Percentiles rank a stretch among this genome's conserved stretches.
Evolutionary conservation across 2,888 invertebrate genomes (phyloP).

Genomic region (Melangyna quadrimaculata): DNA sequence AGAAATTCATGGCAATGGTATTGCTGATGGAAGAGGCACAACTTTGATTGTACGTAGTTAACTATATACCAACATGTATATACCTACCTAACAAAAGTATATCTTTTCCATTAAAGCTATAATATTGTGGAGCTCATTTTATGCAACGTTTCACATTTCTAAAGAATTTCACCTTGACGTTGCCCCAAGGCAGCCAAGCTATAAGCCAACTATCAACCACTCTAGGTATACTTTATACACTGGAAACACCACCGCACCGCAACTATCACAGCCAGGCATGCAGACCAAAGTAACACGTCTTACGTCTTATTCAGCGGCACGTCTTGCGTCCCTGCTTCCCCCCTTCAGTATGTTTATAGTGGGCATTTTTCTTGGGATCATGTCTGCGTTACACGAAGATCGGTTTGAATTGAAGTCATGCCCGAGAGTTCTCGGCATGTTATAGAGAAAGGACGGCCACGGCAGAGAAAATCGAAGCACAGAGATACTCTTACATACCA

Average conservation of each 20-base stretch:
- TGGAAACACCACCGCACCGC: slow-evolving; percentile 33
- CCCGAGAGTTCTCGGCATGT: slow-evolving; percentile 13
- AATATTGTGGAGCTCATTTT: slow-evolving; percentile 59
- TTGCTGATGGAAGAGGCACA: slow-evolving; percentile 19
- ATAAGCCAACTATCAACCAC: slow-evolving; percentile 36
- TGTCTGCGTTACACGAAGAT: slow-evolving; percentile 60
- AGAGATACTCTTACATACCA: background rate
- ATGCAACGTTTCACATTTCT: slow-evolving; percentile 71
- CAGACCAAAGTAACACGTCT: slow-evolving; percentile 34
- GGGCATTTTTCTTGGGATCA: slow-evolving; percentile 45
- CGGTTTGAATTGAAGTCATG: slow-evolving; percentile 25
- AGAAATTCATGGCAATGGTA: slow-evolving; percentile 53
- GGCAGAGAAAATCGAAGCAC: slow-evolving; percentile 53
- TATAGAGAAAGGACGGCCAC: slow-evolving; percentile 19
- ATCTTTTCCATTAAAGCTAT: slow-evolving; percentile 19
- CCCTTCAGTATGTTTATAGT: background rate
- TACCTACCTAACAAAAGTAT: background rate
- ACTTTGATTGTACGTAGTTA: background rate
- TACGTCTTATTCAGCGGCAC: slow-evolving; percentile 14
- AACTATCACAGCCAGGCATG: background rate
- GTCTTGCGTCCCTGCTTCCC: background rate
- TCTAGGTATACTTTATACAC: background rate
- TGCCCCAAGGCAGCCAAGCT: slow-evolving; percentile 67
- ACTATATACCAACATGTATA: background rate
- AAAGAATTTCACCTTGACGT: slow-evolving; percentile 72